Evolutionary conservation across 2,888 invertebrate genomes (phyloP).

Genomic region (Cinara cedri): DNA sequence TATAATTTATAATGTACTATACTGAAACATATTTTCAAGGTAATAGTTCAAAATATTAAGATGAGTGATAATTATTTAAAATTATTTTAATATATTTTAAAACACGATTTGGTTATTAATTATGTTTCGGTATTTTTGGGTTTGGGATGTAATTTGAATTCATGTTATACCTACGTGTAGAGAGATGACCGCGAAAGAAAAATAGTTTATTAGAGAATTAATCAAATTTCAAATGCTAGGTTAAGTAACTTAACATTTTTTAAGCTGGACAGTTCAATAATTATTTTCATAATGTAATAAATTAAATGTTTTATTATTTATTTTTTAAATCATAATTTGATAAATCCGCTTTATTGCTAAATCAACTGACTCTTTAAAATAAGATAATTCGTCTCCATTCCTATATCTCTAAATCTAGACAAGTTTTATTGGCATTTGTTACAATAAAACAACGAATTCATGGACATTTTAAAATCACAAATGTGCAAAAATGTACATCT

Average conservation of each 20-base stretch:
- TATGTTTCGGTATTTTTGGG: neutral
- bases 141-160: neutral
- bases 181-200: neutral
- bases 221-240: neutral
- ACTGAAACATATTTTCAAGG: slow-evolving; percentile 12
- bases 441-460: too few species aligned
- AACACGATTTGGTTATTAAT: neutral
- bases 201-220: neutral
- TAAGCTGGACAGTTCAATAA: too few species aligned
- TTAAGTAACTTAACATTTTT: neutral
- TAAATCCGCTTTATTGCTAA: too few species aligned
- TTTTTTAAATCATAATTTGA: too few species aligned
- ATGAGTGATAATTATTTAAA: neutral
- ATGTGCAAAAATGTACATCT: too few species aligned
- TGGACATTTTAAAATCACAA: too few species aligned
- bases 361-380: too few species aligned
- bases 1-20: slow-evolving; percentile 14
- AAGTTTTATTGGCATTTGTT: too few species aligned
- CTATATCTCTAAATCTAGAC: too few species aligned
- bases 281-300: too few species aligned
- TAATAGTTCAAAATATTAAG: neutral
- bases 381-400: too few species aligned
- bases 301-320: too few species aligned
- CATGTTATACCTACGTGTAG: neutral
- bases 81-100: slow-evolving; percentile 2